phyloP scores from a whole-genome alignment of 2,113 vertebrate genomes.

The Hippotragus niger region DNA sequence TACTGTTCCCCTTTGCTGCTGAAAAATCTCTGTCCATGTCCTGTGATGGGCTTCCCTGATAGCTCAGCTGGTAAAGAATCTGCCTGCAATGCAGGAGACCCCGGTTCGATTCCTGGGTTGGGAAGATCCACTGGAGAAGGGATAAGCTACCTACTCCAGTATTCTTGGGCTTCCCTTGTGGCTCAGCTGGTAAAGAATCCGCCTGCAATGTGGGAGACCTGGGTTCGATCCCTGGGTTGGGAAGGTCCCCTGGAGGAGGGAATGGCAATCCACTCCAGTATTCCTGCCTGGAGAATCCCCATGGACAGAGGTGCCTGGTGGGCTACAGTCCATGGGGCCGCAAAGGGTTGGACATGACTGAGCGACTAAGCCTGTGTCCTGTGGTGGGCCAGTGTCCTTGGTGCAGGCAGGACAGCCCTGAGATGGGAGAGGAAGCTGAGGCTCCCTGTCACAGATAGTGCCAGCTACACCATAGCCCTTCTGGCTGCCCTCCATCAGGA shows the following conservation, averaged over 20 bases:
- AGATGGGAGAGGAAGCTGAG: not conserved
- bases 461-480: too few species aligned
- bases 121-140: not conserved
- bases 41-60: not conserved
- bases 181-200: not conserved
- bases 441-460: too few species aligned
- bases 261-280: not conserved
- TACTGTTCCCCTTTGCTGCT: not conserved
- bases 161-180: not conserved
- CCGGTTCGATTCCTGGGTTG: fast-evolving
- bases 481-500: not conserved
- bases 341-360: not conserved
- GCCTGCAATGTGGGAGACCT: not conserved
- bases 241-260: not conserved
- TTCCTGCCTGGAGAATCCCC: not conserved
- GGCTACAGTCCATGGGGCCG: not conserved
- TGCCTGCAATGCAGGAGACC: not conserved
- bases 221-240: not conserved
- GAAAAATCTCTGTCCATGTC: not conserved
- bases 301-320: not conserved
- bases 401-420: not conserved
- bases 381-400: not conserved
- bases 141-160: not conserved
- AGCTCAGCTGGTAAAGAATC: not conserved
- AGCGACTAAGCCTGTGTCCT: fast-evolving